Conservation (phyloP, 1,140 invertebrate species). For the Heliconius hermathena region DNA sequence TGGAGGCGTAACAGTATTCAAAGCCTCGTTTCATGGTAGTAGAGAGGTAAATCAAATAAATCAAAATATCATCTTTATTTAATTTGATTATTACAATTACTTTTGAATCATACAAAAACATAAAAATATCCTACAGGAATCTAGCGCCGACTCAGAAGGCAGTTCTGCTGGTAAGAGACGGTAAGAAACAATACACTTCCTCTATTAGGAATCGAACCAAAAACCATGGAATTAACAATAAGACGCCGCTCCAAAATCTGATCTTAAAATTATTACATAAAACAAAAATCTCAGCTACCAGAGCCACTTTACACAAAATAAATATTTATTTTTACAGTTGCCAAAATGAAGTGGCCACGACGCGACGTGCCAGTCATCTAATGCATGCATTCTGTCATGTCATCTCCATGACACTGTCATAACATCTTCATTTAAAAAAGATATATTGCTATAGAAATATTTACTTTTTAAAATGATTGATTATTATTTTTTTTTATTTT, state of each 20-base stretch:
- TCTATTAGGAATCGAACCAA: no score
- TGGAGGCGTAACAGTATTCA: background rate
- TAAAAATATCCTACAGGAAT: no score
- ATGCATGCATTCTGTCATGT: background rate
- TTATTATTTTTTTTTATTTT: no score
- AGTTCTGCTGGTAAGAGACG: no score
- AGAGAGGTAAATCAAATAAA: no score
- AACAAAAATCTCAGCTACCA: background rate
- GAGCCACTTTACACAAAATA: background rate
- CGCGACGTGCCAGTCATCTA: background rate
- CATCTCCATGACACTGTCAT: constrained; percentile 10
- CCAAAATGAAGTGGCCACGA: background rate
- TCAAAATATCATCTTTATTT: no score
- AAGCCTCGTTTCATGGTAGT: background rate
- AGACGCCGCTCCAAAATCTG: background rate
- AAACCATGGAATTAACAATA: background rate
- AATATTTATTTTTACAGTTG: constrained; percentile 8
- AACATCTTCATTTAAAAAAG: background rate
- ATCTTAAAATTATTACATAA: background rate
- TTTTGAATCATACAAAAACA: no score
- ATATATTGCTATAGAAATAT: constrained; percentile 4
- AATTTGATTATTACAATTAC: no score
- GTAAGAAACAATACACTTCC: no score
- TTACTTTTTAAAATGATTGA: constrained; percentile 1
- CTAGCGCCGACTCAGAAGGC: no score